Evolutionary conservation across 2,113 vertebrate species (phyloP), one percentile per base, ranked within the genome.

Genomic region (Oncorhynchus mykiss): DNA sequence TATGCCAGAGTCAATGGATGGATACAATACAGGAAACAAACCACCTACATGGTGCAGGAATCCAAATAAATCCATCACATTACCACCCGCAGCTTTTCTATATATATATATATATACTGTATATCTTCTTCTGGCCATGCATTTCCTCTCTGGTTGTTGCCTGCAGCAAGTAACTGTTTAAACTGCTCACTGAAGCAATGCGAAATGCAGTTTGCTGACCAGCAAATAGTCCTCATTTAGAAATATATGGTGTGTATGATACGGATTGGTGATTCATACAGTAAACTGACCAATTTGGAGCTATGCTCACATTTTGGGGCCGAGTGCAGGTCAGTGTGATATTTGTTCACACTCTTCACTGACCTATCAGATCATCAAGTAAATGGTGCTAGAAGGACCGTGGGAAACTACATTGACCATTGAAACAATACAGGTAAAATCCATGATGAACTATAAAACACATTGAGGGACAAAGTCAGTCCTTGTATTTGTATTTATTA

Each of bases 121-220:
- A 9, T 54, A 14, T 16, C 12, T 14, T 22, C 49, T 48, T 68
- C 48, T 13, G 14, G 25, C 66, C 67, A 73, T 48, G 74, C 29
- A 77, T 81, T 84, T 85, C 64, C 74, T 69, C 72, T 67, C 73
- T 54, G 31, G 84, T 81, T 64, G 79, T 78, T 76, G 78, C 71
- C 84, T 24, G 69, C 67, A 79, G 27, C 78, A 27, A 72, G 82
- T 84, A 87, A 88, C 87, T 86, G 77, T 69, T 66, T 60, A 6
- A 74, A 72, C 62, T 71, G 74, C 2, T 76, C 73, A 79, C 14
- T 87, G 77, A 87, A 81, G 86, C 81, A 84, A 69, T 79, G 57
- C 81, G 83, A 83, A 88, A 54, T 34, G 51, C 62, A 82, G 80
- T 83, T 81, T 73, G 79, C 78, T 88, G 76, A 81, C 77, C 79